Base-by-base conservation (phyloP, 2,888 invertebrate genomes). In the Mechanitis mazaeus region DNA sequence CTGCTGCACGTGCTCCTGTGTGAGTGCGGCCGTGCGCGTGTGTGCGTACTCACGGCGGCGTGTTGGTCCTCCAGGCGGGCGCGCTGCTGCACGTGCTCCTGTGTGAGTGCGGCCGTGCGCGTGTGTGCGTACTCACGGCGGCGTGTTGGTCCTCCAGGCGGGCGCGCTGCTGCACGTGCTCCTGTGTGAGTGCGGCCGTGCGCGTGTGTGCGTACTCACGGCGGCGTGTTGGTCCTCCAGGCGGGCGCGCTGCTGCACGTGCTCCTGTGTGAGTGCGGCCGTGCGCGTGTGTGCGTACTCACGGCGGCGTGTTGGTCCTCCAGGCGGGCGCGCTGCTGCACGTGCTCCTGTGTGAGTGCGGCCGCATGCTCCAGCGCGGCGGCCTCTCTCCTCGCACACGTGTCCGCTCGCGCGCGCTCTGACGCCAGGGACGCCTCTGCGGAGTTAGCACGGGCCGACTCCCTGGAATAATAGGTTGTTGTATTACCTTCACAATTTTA, bases 331-430 rank as follows among this genome's bases (percentile, higher is more conserved):
- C 57, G 9, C 28, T 33, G 31, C 66, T 65, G 56, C 60, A 56
- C 6, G 42, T 42, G 42, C 7, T 42, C 9, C 7, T 5, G 42
- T 9, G 42, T 42, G 42, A 3, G 77, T 0, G 66, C 59, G n/a
- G 87, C 87, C 6, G 87, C 82, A 74, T 89, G 88, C 61, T 83
- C 77, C 0, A 88, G 72, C 20, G 87, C 88, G 45, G 79, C 77
- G 0, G 88, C 88, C 73, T 89, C 88, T 1, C 88, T 68, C 0
- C 84, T 72, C 12, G 79, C 80, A 74, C 87, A 85, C 0, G 87
- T 87, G 70, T 85, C 87, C 0, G 84, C 85, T 1, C 75, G 72
- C 2, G 87, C 88, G 0, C 83, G 76, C 66, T 83, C 83, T 0
- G 68, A 67, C 0, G 72, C 64, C 33, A 85, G 59, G 20, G 81